Evolutionary conservation across 2,113 vertebrate species (phyloP), one percentile per base, ranked within the genome.

Genomic region (Takifugu bimaculatus): DNA sequence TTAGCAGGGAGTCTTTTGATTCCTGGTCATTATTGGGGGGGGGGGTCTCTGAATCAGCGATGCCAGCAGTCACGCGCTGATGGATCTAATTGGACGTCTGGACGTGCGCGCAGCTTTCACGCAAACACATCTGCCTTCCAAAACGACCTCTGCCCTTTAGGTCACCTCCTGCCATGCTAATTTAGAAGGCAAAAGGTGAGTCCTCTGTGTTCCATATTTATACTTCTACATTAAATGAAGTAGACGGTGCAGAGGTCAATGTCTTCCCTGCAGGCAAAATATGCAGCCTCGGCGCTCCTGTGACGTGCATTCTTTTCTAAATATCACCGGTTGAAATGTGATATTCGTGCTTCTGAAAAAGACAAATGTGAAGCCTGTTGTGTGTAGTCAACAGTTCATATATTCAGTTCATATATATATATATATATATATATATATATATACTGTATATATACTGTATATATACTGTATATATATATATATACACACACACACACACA

Each of bases 201-300:
- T 63, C 57, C 43, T 70, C 59, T 25, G 56, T 74, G 65, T 75
- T 88, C 84, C 85, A 88, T 87, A 88, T 88, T 88, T 83, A 89
- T 85, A 83, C 69, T 84, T 72, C 76, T 59, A 79, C 77, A 69
- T 68, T 72, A 81, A 85, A 88, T 85, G 55, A 88, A 78, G 77
- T 82, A 57, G 75, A 80, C 76, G 70, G 84, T 78, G 77, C 81
- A 87, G 59, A 88, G 85, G 83, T 85, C 86, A 84, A 48, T 62
- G 15, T 35, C 50, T 67, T 13, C 10, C 26, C 68, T 63, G 6
- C 44, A 48, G 56, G 54, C 60, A 79, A 80, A 48, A 87, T 67
- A 72, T 74, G 76, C 83, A 61, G 57, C 71, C 42, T 61, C 35
- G 69, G 78, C 80, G 78, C 77, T 74, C 66, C 69, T 74, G 68